Evolutionary conservation across 2,797 vertebrate species (phyloP).

Genomic region (Sebastes reedi): DNA sequence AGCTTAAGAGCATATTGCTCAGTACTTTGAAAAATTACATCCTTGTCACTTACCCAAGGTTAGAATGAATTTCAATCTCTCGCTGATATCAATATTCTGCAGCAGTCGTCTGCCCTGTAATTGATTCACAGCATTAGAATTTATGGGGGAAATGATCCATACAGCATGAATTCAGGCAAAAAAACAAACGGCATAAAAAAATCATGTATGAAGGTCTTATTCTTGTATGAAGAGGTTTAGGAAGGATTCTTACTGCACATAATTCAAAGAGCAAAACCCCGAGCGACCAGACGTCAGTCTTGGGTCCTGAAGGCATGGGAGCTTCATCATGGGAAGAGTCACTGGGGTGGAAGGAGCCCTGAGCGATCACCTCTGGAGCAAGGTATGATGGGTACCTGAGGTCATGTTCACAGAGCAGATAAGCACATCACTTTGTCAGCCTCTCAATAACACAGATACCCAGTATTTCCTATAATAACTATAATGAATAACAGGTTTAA

Average conservation of each 20-base stretch:
- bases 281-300: conserved; percentile 96
- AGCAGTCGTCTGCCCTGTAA: conserved; percentile 91
- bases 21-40: neutral
- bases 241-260: conserved; percentile 86
- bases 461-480: neutral
- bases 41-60: conserved; percentile 87
- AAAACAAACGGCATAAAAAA: neutral
- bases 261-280: conserved; percentile 96
- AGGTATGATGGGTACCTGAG: conserved; percentile 94
- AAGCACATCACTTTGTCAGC: conserved; percentile 6
- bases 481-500: neutral
- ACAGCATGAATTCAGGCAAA: neutral
- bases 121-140: neutral
- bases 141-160: neutral
- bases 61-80: conserved; percentile 93
- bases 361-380: conserved; percentile 95
- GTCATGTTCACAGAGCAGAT: conserved; percentile 35
- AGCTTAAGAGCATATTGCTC: neutral
- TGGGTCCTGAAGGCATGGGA: conserved; percentile 91
- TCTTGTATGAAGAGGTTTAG: neutral
- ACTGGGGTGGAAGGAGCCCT: conserved; percentile 87
- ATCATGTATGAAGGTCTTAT: neutral
- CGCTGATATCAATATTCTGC: conserved; percentile 92
- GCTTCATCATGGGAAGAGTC: conserved; percentile 86
- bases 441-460: neutral